phyloP scores from a whole-genome alignment of 2,888 invertebrate species.

The Meiosimyza platycephala region DNA sequence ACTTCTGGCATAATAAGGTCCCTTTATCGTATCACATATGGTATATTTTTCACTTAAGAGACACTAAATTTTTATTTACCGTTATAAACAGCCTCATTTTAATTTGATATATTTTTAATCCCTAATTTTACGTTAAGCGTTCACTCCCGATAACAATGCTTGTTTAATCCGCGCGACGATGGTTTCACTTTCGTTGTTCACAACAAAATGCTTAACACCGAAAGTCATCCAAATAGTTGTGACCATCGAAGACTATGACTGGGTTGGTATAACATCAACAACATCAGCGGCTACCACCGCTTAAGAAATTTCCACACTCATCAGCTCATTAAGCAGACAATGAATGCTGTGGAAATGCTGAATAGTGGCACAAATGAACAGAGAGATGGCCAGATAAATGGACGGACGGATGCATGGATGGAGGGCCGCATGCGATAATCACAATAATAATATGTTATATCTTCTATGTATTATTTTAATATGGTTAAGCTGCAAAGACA shows the following conservation, averaged over 20 bases:
- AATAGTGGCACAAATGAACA: no score
- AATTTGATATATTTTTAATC: not conserved
- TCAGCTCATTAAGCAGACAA: not conserved
- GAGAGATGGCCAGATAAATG: no score
- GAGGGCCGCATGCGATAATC: no score
- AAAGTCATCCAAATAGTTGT: conserved; percentile 12
- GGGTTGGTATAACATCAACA: no score
- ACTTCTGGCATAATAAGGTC: not conserved
- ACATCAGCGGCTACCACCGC: not conserved
- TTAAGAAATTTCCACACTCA: conserved; percentile 10
- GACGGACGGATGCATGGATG: no score
- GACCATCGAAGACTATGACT: conserved; percentile 12
- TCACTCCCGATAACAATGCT: not conserved
- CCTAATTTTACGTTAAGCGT: not conserved
- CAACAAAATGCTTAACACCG: conserved; percentile 31
- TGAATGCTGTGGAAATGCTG: no score
- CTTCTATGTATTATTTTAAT: no score
- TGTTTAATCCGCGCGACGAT: conserved; percentile 25
- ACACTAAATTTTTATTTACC: conserved; percentile 14
- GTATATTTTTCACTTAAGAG: not conserved
- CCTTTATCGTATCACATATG: not conserved
- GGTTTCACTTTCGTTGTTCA: conserved; percentile 40
- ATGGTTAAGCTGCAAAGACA: no score
- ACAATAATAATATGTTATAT: no score
- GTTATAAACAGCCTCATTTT: conserved; percentile 19